Evolutionary conservation across 2,888 invertebrate species (phyloP).

Genomic region (Mythimna impura): DNA sequence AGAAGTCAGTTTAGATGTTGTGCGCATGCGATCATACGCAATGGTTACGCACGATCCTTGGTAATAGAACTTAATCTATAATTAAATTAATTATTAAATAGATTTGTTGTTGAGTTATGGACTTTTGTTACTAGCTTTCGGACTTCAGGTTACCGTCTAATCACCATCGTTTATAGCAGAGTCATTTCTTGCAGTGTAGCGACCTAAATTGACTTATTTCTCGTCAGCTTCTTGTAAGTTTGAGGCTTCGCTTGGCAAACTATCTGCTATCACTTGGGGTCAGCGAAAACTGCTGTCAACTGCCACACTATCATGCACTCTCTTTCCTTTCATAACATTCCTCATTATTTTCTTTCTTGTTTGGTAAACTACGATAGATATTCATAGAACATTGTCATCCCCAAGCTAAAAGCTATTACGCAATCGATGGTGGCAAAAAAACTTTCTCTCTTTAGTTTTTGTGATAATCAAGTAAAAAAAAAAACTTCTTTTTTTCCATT

Average conservation of each 20-base stretch:
- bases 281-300: neutral
- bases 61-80: too few relatives aligned
- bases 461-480: constrained; percentile 54
- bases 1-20: neutral
- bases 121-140: neutral
- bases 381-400: neutral
- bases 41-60: too few relatives aligned
- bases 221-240: neutral
- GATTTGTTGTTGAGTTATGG: neutral
- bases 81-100: neutral
- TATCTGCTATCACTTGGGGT: neutral
- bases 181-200: neutral
- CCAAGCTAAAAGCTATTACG: neutral
- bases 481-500: constrained; percentile 62
- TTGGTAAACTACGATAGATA: neutral
- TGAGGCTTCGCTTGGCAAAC: neutral
- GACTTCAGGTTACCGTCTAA: neutral
- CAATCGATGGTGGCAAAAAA: constrained; percentile 11
- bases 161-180: too few relatives aligned
- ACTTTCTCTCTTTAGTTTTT: constrained; percentile 57
- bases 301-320: neutral
- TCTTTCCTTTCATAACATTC: neutral
- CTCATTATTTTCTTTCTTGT: neutral
- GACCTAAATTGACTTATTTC: neutral
- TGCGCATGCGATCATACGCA: too few relatives aligned